phyloP scores from a whole-genome alignment of 92 coral and sea anemone species.

The Paramuricea clavata region DNA sequence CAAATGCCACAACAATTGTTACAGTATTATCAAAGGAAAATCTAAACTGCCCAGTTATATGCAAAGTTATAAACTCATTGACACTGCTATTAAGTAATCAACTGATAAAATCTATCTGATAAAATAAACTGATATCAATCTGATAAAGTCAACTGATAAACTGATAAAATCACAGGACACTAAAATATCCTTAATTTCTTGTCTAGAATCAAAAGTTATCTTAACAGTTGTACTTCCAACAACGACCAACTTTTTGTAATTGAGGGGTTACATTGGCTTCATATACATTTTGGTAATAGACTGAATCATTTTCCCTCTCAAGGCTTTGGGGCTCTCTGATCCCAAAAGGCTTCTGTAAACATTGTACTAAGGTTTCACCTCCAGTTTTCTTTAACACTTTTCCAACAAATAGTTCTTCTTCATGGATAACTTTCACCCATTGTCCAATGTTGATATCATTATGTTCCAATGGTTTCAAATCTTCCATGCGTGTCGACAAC shows the following conservation, averaged over 20 bases:
- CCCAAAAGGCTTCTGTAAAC: slow-evolving; percentile 13
- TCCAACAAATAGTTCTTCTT: slow-evolving; percentile 13
- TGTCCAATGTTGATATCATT: neutral
- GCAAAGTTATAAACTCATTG: neutral
- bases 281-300: neutral
- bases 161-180: no score
- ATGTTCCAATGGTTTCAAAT: neutral
- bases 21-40: neutral
- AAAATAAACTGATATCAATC: no score
- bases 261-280: neutral
- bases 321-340: slow-evolving; percentile 15
- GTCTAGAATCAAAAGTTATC: no score
- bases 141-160: no score
- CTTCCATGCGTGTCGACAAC: neutral
- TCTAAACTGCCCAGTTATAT: neutral
- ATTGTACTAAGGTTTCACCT: slow-evolving; percentile 5
- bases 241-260: slow-evolving; percentile 1
- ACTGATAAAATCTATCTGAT: no score
- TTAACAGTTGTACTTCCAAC: slow-evolving; percentile 30
- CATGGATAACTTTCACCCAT: slow-evolving; percentile 10
- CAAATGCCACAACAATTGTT: slow-evolving; percentile 9
- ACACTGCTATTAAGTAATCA: no score
- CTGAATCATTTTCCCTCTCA: slow-evolving; percentile 14
- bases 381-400: slow-evolving; percentile 13
- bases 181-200: no score